phyloP scores from a whole-genome alignment of 1,140 invertebrate species.

The Macrosteles quadrilineatus region DNA sequence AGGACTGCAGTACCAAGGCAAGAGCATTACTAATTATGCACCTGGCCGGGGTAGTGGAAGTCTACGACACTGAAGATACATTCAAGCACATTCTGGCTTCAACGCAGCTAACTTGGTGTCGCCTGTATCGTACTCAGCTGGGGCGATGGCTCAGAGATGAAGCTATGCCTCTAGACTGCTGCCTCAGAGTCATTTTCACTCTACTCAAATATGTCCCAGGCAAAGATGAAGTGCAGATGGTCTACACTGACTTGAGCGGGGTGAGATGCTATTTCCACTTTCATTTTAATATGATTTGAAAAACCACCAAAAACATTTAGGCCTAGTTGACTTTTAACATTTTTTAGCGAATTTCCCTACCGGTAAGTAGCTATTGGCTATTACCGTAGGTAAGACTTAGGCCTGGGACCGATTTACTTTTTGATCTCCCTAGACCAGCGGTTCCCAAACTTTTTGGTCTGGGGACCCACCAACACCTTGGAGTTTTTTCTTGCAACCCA shows the following conservation, averaged over 20 bases:
- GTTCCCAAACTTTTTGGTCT: too few species aligned
- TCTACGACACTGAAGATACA: background rate
- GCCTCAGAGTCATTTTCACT: slow-evolving; percentile 61
- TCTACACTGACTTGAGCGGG: slow-evolving; percentile 56
- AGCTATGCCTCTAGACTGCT: slow-evolving; percentile 43
- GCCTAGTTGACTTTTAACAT: slow-evolving; percentile 12
- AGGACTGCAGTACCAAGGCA: background rate
- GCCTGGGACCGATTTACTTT: too few species aligned
- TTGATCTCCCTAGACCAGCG: too few species aligned
- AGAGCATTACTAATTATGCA: background rate
- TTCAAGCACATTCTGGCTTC: background rate
- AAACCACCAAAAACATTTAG: background rate
- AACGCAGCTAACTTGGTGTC: background rate
- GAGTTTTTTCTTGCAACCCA: too few species aligned
- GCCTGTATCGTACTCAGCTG: slow-evolving; percentile 8
- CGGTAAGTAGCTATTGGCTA: too few species aligned
- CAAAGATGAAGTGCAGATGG: slow-evolving; percentile 51
- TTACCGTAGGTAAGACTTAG: too few species aligned
- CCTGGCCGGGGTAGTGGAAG: background rate
- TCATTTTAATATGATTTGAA: slow-evolving; percentile 26
- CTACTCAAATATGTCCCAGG: slow-evolving; percentile 54
- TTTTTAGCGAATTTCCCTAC: too few species aligned
- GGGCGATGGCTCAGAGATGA: slow-evolving; percentile 49
- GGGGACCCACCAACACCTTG: too few species aligned
- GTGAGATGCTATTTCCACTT: too few species aligned